A percentile compares a stretch with the other conserved stretches of the same genome.
These are phyloP conservation scores for Drosophila fuyamai DNA, from an alignment of 1,140 invertebrate species.

Conservation along the genomic window DNA sequence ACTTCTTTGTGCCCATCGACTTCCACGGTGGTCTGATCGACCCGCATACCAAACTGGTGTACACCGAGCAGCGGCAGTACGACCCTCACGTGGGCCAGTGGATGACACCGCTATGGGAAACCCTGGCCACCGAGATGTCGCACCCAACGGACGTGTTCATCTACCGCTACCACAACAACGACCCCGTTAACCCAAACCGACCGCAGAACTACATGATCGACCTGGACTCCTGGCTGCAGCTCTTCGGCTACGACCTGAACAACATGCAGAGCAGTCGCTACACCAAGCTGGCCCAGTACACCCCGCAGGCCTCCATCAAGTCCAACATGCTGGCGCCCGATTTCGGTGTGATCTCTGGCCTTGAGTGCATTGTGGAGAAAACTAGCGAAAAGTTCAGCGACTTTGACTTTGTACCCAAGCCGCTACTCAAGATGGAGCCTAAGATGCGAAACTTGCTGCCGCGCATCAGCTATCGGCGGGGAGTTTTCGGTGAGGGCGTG, in stretches of 20 bases:
- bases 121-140: conserved; percentile 91
- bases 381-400: conserved; percentile 92
- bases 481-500: conserved; percentile 95
- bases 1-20: conserved; percentile 95
- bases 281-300: conserved; percentile 90
- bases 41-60: conserved; percentile 93
- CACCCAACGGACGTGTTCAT: conserved; percentile 95
- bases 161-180: conserved; percentile 96
- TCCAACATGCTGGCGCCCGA: conserved; percentile 91
- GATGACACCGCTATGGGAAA: conserved; percentile 97
- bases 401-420: conserved; percentile 92
- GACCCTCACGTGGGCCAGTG: conserved; percentile 97
- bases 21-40: conserved; percentile 96
- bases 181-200: conserved; percentile 93
- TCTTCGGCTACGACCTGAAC: conserved; percentile 94
- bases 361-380: conserved; percentile 94
- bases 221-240: conserved; percentile 92
- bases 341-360: conserved; percentile 94
- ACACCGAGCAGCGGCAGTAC: conserved; percentile 91
- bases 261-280: conserved; percentile 94
- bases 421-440: conserved; percentile 92
- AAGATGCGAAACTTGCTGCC: conserved; percentile 92
- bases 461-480: conserved; percentile 91
- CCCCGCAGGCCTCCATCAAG: conserved; percentile 90
- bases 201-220: conserved; percentile 93